Base-by-base conservation (phyloP, 2,888 invertebrate species). In the Boloria euphrosyne region DNA sequence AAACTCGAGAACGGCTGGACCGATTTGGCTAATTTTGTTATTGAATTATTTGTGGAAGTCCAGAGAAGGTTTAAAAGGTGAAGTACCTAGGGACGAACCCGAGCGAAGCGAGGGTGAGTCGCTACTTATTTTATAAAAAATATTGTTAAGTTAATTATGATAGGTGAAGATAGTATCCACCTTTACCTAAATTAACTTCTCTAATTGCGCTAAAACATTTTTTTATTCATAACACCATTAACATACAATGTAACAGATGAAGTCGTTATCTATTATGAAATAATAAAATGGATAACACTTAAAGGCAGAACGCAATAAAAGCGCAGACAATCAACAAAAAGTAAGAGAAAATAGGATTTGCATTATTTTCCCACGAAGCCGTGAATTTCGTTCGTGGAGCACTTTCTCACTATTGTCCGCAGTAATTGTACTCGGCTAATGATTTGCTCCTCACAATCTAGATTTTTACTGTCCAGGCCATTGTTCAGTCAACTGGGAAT, bases 391-490 rank as follows among this genome's bases (percentile, higher is more conserved):
- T 84, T 86, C 82, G 82, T 76, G 75, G 76, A 74, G 77, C 74
- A 75, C 74, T 81, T 87, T 89, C 89, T 78, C 89, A 89, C 85
- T 77, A 89, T 90, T 90, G 89, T 89, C 74, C 76, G 73, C 71
- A 76, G 80, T 86, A 84, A 87, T 86, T 83, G 84, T 79, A 78
- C 75, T 75, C 78, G 77, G 80, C 77, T 85, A 85, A 85, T 85
- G 82, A 84, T 83, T 80, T 76, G 80, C 79, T 80, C 80, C 73
- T 76, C 75, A 66, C 75, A 82, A 83, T 85, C 83, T 81, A 71
- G 71, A 80, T 72, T 75, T 76, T 74, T 74, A 74, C 73, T 72
- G 73, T 73, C 73, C 75, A 70, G 73, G 72, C 72, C 73, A 73
- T 75, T 75, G 74, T 74, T 73, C 68, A 70, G 58, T 61, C 22